Evolutionary conservation across 2,797 vertebrate genomes (phyloP), one percentile per base, ranked within the genome.

Genomic region (Coranthus polyacanthus): DNA sequence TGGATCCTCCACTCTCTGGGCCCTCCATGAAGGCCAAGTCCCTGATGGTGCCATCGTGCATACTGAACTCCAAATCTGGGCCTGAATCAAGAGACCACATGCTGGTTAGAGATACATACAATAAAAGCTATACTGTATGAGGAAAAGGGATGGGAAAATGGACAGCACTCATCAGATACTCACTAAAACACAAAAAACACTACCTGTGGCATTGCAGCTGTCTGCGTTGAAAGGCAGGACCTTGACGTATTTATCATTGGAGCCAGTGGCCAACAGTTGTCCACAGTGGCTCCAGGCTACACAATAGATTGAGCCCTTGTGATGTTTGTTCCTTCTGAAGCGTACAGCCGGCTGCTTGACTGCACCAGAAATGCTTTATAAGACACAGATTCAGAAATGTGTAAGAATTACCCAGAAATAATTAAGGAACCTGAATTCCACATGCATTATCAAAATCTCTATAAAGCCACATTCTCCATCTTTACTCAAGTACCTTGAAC

Each of bases 21-120:
- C 97, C 97, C 92, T 99, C 97, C 97, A 99, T 96, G 83, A 99
- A 99, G 67, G 97, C 97, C 89, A 99, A 85, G 88, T 99, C 98
- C 83, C 98, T 94, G 78, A 99, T 98, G 60, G 97, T 99, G 17
- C 97, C 97, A 62, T 98, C 97, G 3, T 99, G 98, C 97, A 99
- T 99, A 86, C 97, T 99, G 89, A 99, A 99, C 90, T 99, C 98
- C 90, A 99, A 89, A 86, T 99, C 98, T 6, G 98, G 98, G 55
- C 97, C 97, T 99, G 82, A 60, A 78, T 29, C 60, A 74, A 55
- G 34, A 3, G 10, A 37, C n/a, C n/a, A n/a, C n/a, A n/a, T n/a
- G n/a, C n/a, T n/a, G n/a, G n/a, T n/a, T n/a, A 13, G 13, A 36
- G 1, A 10, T 7, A 8, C 3, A 45, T 11, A 45, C 12, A 39